Evolutionary conservation across 1,140 invertebrate genomes (phyloP), one percentile per base, ranked within the genome.

Genomic region (Nasonia giraulti): DNA sequence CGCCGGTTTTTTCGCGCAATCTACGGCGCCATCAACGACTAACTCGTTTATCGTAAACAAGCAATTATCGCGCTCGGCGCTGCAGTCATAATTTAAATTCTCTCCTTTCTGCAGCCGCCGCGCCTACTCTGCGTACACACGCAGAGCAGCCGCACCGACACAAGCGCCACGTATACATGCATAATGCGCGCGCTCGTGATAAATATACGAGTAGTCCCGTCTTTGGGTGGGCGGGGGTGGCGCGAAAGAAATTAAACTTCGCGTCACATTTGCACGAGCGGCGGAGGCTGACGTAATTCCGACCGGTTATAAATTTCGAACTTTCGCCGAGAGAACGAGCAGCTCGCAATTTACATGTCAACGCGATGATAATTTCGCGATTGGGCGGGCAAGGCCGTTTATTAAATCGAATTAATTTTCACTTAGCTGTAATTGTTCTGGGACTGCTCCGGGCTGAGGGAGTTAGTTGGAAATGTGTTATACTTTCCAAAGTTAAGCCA

Each of bases 401-500:
- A 75, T 75, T 31, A 77, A 77, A 77, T 77, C 75, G 75, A 77
- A 77, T 77, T 77, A 77, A 77, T 50, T 55, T 50, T 77, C 75
- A 77, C 75, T 77, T 77, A 77, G 23, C 27, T 27, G 23, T 77
- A 77, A 77, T 77, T 77, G 75, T 50, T 50, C 75, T 11, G 73
- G 55, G 55, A 71, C 23, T 69, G 8, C 68, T 69, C 4, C 6
- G 33, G 33, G 17, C 27, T 27, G 27, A 10, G n/a, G 27, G 68
- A 69, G 68, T 23, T 4, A 55, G 50, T 55, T 23, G 27, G 68
- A 33, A 37, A 74, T 74, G 71, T 74, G 71, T 74, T 23, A 20
- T 55, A 76, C 37, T 76, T 76, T 76, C 37, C 2, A 74, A 74
- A 74, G 71, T 33, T 74, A 11, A 74, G 3, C 5, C 20, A 27